Base-by-base conservation (phyloP, 2,888 invertebrate genomes). In the Scaptomyza flava region DNA sequence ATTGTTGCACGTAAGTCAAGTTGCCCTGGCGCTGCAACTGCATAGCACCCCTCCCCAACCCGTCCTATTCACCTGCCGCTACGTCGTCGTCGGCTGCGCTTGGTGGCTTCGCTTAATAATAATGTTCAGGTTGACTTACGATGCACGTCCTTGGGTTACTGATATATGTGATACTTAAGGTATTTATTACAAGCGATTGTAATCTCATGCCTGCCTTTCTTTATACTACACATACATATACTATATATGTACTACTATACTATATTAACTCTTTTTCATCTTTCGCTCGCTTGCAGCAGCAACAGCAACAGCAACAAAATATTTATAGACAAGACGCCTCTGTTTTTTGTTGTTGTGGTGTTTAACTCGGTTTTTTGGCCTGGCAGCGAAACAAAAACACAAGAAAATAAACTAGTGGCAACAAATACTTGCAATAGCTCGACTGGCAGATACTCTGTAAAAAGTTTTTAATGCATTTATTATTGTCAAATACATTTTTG, bases 101-200 rank as follows among this genome's bases (percentile, higher is more conserved):
- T 65, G 71, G 66, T 66, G 62, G 68, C 78, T 72, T 45, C 83
- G 74, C 81, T 87, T 89, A 87, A 87, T 87, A 87, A 85, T 76
- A 88, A 87, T 85, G 88, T 89, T 80, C 79, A 65, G 71, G 71
- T 71, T 87, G 87, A 87, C 86, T 85, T 87, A 87, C 88, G 88
- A 79, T 83, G 69, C 83, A 85, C 89, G 87, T 87, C 87, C 87
- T 89, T 87, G 87, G 88, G 83, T 87, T 77, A 82, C 88, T 89
- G 89, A 89, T 83, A 90, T 85, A 89, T 86, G 89, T 81, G 90
- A 89, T 89, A 90, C 88, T 89, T 90, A 89, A 89, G 83, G 90
- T 89, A 90, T 89, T 90, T 89, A 90, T 90, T 90, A 89, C 89
- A 89, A 84, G 80, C 81, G 90, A 89, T 89, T 88, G 82, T 88